A percentile compares a stretch with the other conserved stretches of the same genome.
Evolutionary conservation across 2,888 invertebrate species (phyloP).

Genomic region (Lasioglossum figueresi): DNA sequence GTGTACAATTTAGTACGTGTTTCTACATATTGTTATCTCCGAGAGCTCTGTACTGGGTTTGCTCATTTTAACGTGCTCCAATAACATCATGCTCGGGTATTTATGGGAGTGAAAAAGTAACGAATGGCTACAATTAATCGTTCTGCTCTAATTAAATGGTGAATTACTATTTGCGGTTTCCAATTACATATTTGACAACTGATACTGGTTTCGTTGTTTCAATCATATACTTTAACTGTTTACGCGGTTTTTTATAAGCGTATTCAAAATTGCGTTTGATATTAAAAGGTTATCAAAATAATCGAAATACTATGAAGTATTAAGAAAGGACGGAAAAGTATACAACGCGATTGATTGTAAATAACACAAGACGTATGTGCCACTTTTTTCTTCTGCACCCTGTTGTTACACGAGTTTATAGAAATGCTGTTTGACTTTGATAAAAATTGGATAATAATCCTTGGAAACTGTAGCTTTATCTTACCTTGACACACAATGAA

Average conservation of each 20-base stretch:
- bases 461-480: conserved; percentile 15
- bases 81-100: not conserved
- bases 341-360: not conserved
- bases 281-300: not conserved
- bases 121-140: not conserved
- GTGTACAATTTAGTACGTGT: not conserved
- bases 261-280: not conserved
- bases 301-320: not conserved
- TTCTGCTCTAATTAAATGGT: not conserved
- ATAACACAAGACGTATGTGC: not conserved
- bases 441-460: not conserved
- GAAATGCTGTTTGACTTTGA: not conserved
- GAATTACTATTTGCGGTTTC: not conserved
- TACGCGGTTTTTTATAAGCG: not conserved
- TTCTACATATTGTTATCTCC: not conserved
- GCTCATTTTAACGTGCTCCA: not conserved
- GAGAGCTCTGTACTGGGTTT: not conserved
- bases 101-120: not conserved
- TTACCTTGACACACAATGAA: conserved; percentile 31
- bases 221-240: not conserved
- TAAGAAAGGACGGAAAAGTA: not conserved
- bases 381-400: not conserved
- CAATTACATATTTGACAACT: not conserved
- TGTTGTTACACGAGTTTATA: not conserved
- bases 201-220: not conserved